Evolutionary conservation across 2,797 vertebrate species (phyloP).

Genomic region (Scomberomorus guttatus): DNA sequence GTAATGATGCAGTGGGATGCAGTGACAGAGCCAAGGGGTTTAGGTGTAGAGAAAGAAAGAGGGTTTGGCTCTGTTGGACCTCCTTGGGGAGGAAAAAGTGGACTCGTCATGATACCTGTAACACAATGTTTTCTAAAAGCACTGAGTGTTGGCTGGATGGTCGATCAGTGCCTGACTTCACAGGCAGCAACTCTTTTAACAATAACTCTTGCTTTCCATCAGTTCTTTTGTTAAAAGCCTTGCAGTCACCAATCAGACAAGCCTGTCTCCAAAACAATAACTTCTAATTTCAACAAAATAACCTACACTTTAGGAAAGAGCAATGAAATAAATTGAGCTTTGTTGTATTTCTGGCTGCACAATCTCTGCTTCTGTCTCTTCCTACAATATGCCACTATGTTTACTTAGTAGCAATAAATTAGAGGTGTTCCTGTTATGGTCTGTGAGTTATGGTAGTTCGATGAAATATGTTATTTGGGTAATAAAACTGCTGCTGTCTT

Average conservation of each 20-base stretch:
- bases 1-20: constrained; percentile 62
- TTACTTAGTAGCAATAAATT: not conserved
- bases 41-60: constrained; percentile 23
- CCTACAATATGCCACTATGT: not conserved
- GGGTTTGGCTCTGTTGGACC: constrained; percentile 25
- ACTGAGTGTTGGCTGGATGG: not conserved
- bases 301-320: not conserved
- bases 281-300: constrained; percentile 10
- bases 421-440: not conserved
- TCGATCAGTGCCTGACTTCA: not conserved
- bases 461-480: constrained; percentile 14
- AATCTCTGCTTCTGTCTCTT: constrained; percentile 4
- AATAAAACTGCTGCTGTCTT: constrained; percentile 23
- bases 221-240: not conserved
- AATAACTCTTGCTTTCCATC: not conserved
- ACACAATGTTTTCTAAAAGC: constrained; percentile 23
- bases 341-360: not conserved
- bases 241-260: not conserved
- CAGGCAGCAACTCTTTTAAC: not conserved
- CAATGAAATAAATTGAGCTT: constrained; percentile 4
- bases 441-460: not conserved
- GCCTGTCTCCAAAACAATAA: not conserved
- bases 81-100: constrained; percentile 9
- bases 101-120: not conserved
- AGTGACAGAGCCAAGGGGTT: constrained; percentile 54